Evolutionary conservation across 2,113 vertebrate species (phyloP).

Genomic region (Campylorhamphus procurvoides): DNA sequence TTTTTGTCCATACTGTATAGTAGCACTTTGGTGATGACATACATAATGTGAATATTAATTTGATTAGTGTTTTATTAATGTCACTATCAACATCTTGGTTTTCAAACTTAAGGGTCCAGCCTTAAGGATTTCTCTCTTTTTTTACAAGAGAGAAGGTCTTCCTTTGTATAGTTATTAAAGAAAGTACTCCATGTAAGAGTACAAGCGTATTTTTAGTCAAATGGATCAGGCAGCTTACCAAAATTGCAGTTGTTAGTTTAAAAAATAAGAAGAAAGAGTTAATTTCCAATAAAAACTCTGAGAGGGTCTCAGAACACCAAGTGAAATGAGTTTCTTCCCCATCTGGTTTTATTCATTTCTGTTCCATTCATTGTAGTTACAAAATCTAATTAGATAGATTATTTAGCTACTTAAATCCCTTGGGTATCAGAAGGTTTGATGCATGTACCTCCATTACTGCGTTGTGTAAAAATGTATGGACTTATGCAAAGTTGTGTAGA

Average conservation of each 20-base stretch:
- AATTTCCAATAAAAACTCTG: not conserved
- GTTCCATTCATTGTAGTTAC: not conserved
- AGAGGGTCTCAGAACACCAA: not conserved
- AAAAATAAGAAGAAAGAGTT: not conserved
- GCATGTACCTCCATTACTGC: not conserved
- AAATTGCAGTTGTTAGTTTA: not conserved
- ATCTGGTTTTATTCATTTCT: not conserved
- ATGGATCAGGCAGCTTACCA: not conserved
- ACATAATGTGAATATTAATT: not conserved
- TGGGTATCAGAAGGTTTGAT: not conserved
- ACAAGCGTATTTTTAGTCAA: not conserved
- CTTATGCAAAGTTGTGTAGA: not conserved
- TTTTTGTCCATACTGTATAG: not conserved
- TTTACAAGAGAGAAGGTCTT: not conserved
- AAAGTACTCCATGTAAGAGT: not conserved
- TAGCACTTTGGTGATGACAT: not conserved
- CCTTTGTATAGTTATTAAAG: not conserved
- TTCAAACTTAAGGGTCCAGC: not conserved
- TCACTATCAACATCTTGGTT: not conserved
- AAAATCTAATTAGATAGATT: not conserved
- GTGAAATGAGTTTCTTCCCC: not conserved
- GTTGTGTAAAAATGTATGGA: not conserved
- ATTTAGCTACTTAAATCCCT: not conserved
- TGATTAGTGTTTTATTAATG: not conserved
- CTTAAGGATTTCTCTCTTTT: not conserved